Evolutionary conservation across 1,140 invertebrate genomes (phyloP).

Genomic region (Tetragonula clypearis): DNA sequence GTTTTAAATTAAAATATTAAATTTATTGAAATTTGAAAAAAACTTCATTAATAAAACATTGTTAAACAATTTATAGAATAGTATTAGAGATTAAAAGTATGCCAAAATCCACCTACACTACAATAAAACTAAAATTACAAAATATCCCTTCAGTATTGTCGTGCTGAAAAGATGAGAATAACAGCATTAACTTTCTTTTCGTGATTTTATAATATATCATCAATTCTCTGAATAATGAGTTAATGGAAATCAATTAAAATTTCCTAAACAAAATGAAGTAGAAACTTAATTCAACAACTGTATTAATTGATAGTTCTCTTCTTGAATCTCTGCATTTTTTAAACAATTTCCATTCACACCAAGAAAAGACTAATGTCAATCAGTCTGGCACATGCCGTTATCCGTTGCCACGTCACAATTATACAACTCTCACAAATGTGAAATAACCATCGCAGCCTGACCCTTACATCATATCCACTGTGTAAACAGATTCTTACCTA

Average conservation of each 20-base stretch:
- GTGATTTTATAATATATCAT: conserved; percentile 17
- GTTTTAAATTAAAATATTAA: not conserved
- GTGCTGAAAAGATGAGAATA: conserved; percentile 53
- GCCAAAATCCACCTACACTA: conserved; percentile 71
- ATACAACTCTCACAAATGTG: conserved; percentile 69
- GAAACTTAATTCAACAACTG: not conserved
- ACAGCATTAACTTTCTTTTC: conserved; percentile 41
- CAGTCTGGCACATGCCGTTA: conserved; percentile 82
- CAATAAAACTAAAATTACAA: conserved; percentile 51
- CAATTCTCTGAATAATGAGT: conserved; percentile 38
- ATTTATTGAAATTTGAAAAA: not conserved
- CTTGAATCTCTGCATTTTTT: conserved; percentile 22
- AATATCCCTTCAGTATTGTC: conserved; percentile 45
- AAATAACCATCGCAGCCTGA: conserved; percentile 82
- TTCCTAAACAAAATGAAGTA: conserved; percentile 26
- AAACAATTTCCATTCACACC: conserved; percentile 64
- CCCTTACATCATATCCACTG: conserved; percentile 79
- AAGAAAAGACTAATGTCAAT: conserved; percentile 76
- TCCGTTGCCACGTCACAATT: conserved; percentile 79
- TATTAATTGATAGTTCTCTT: conserved; percentile 37
- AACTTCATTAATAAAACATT: not conserved
- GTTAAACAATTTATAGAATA: not conserved
- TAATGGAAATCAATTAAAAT: conserved; percentile 42
- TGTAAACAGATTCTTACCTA: conserved; percentile 86
- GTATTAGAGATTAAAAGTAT: conserved; percentile 49